Evolutionary conservation across 2,797 vertebrate species (phyloP), one percentile per base, ranked within the genome.

Genomic region (Enteromius thamalakanensis): DNA sequence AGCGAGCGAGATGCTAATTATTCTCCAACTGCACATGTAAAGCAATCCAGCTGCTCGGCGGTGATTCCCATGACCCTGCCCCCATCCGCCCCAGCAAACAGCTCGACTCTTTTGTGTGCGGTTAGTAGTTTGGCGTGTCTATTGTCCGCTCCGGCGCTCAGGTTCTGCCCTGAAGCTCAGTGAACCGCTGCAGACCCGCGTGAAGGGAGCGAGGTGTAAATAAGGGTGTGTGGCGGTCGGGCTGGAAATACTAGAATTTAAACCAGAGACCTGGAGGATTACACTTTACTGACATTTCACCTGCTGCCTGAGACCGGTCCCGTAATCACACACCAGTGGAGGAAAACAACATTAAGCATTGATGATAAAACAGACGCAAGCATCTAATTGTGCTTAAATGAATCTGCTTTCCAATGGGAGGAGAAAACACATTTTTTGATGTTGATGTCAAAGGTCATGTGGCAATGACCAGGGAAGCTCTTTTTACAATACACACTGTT

Each of bases 11-110:
- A 89, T 92, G 92, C 92, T 93, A 93, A 94, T 95, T 94, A 94
- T 94, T 92, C 94, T 91, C 90, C 91, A 42, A 83, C 91, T 90
- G 92, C 92, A 91, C 91, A 91, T 92, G 93, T 92, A 94, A 94
- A 90, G 92, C 92, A 92, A 95, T 94, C 94, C 94, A 95, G 94
- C 94, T 94, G 94, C 93, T 93, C 88, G 82, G 89, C 89, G 91
- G 87, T 90, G 91, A 90, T 95, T 94, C 94, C 93, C 92, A 94
- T 88, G 92, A 81, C 91, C 93, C 89, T 88, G 86, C 92, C 91
- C 90, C 74, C 76, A 83, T 49, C 81, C 49, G 42, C 23, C 88
- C 87, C 62, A 4, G 62, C 62, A 34, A 65, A 65, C 60, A 81
- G 84, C 89, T 90, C 86, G 70, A 58, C 89, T 91, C 93, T 81